phyloP scores from a whole-genome alignment of 2,888 invertebrate species.

The Nomada ruficornis region DNA sequence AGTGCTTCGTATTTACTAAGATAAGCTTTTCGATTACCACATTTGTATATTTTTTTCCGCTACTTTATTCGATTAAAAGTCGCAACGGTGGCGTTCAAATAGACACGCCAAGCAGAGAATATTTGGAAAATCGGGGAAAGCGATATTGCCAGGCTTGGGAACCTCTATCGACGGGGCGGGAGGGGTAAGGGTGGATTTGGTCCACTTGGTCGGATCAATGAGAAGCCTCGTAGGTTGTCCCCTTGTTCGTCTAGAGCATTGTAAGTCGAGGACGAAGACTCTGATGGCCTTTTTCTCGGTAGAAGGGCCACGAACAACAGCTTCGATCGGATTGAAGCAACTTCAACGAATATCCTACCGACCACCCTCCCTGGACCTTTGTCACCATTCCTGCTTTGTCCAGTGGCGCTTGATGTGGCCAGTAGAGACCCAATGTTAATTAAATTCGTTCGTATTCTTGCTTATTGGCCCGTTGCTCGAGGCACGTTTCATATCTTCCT shows the following conservation, averaged over 20 bases:
- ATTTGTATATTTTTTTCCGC: neutral
- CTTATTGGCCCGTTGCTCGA: conserved; percentile 17
- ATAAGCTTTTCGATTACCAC: neutral
- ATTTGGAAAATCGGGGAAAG: neutral
- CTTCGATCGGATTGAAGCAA: conserved; percentile 46
- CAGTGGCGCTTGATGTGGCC: conserved; percentile 29
- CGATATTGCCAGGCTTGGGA: conserved; percentile 14
- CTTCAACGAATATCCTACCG: conserved; percentile 44
- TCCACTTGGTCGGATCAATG: conserved; percentile 54
- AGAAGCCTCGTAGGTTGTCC: conserved; percentile 38
- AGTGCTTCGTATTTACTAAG: no score
- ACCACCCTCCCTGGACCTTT: conserved; percentile 16
- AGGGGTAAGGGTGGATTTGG: conserved; percentile 43
- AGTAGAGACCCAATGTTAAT: conserved; percentile 53
- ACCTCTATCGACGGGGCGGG: conserved; percentile 7
- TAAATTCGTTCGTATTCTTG: conserved; percentile 46
- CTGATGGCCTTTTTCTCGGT: conserved; percentile 37
- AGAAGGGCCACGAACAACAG: conserved; percentile 40
- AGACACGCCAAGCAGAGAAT: neutral
- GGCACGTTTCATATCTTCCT: neutral
- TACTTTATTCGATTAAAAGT: neutral
- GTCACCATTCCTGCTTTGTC: conserved; percentile 16
- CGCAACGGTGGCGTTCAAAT: neutral
- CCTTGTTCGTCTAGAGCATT: conserved; percentile 52
- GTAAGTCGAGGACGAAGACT: conserved; percentile 56